Evolutionary conservation across 2,113 vertebrate species (phyloP), one percentile per base, ranked within the genome.

Genomic region (Heterocephalus glaber): DNA sequence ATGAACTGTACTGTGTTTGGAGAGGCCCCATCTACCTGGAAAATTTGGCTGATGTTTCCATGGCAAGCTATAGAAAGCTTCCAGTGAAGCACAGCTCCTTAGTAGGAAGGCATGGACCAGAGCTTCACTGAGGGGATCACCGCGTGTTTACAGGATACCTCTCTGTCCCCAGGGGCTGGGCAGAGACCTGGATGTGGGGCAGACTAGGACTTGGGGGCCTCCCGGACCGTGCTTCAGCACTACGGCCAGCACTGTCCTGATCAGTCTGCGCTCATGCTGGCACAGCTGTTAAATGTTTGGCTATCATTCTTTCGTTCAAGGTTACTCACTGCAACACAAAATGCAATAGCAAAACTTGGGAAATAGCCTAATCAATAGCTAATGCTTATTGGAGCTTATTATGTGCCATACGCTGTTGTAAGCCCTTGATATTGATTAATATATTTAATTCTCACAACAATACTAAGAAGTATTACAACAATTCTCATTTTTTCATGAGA

Each of bases 281-380:
- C 68, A 65, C 0, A 8, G 17, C 13, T 65, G 38, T 44, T 92
- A 70, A 81, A 91, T 87, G 94, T 82, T 81, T 96, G 89, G 30
- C 5, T 28, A 92, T 88, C 65, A 77, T 22, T 76, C 61, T 68
- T 88, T 2, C 38, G 47, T 95, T 80, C 76, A 84, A 94, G 70
- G 77, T 41, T 79, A 38, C 60, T 89, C 41, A 4, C 66, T 66
- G 66, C 20, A 68, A 79, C 66, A 66, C 76, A 56, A 19, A 80
- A 83, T 2, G 49, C 58, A 52, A 61, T 9, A 76, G 54, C 49
- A 65, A 96, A 96, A 74, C 63, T 60, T 88, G 65, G n/a, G 44
- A 61, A 94, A 92, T 22, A 80, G 33, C 26, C 24, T 52, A 35
- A 92, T 84, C 26, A 60, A 96, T 56, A 94, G 83, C 81, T 24